phyloP scores from a whole-genome alignment of 2,113 vertebrate species.

The Dermatemys mawii region DNA sequence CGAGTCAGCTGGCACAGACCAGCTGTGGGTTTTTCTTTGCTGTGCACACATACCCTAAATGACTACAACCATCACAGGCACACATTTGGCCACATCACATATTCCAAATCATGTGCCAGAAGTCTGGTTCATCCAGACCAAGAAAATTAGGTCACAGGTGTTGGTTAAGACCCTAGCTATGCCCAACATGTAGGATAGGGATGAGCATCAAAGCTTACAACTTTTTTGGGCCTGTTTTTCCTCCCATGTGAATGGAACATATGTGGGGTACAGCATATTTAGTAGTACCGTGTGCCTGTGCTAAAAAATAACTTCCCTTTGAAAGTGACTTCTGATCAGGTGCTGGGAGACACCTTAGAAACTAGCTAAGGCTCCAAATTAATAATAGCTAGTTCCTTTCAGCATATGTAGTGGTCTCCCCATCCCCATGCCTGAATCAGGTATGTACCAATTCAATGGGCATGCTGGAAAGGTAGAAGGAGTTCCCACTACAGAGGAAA shows the following conservation, averaged over 20 bases:
- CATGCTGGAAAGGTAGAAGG: not conserved
- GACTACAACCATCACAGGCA: not conserved
- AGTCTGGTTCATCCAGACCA: fast-evolving
- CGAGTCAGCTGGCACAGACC: too few relatives aligned
- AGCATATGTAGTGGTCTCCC: not conserved
- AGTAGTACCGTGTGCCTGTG: not conserved
- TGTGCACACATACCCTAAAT: not conserved
- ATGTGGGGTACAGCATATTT: not conserved
- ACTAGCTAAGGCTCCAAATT: not conserved
- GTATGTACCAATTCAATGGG: not conserved
- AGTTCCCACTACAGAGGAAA: not conserved
- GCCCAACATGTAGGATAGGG: fast-evolving
- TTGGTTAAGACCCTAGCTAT: not conserved
- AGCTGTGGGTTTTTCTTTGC: too few relatives aligned
- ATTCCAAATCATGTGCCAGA: not conserved
- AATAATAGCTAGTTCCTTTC: not conserved
- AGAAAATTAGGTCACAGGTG: not conserved
- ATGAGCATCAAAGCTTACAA: not conserved
- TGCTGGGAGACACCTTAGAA: not conserved
- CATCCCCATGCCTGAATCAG: not conserved
- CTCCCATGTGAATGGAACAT: not conserved
- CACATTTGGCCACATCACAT: not conserved
- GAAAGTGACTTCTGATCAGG: not conserved
- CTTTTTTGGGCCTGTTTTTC: fast-evolving
- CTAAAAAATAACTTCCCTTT: not conserved